Evolutionary conservation across 2,888 invertebrate genomes (phyloP).

Genomic region (Lasioglossum malachurum): DNA sequence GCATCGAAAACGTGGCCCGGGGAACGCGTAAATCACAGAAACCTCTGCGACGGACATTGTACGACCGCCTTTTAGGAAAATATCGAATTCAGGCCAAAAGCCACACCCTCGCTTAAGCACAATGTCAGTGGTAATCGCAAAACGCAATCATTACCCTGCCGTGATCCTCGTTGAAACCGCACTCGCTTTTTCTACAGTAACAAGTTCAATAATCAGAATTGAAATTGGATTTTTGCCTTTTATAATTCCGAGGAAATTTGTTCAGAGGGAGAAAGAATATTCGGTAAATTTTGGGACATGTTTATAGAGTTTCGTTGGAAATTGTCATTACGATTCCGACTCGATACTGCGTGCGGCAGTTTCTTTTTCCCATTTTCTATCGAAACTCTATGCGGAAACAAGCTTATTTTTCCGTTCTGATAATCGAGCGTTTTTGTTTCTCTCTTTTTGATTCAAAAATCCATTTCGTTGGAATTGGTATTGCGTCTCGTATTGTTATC

Average conservation of each 20-base stretch:
- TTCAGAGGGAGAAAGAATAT: background rate
- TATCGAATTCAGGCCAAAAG: conserved; percentile 14
- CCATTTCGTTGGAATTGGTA: background rate
- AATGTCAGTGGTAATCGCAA: background rate
- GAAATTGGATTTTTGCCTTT: background rate
- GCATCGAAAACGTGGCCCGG: conserved; percentile 4
- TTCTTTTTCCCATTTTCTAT: background rate
- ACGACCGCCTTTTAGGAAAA: conserved; percentile 25
- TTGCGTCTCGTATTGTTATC: background rate
- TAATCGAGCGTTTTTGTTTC: background rate
- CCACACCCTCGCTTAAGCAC: background rate
- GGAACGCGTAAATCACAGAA: conserved; percentile 43
- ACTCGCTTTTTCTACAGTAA: background rate
- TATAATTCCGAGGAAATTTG: background rate
- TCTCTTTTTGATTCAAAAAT: background rate
- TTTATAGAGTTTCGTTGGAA: too few species aligned
- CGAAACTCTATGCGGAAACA: background rate
- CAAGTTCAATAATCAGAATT: background rate
- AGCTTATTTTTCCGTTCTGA: background rate
- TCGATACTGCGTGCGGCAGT: background rate
- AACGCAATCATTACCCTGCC: background rate
- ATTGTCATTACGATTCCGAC: background rate
- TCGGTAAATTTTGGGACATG: background rate
- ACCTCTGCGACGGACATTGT: conserved; percentile 17
- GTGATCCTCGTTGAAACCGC: background rate